Conservation (phyloP, 2,113 vertebrate genomes). For the Oreochromis tanganicae region DNA sequence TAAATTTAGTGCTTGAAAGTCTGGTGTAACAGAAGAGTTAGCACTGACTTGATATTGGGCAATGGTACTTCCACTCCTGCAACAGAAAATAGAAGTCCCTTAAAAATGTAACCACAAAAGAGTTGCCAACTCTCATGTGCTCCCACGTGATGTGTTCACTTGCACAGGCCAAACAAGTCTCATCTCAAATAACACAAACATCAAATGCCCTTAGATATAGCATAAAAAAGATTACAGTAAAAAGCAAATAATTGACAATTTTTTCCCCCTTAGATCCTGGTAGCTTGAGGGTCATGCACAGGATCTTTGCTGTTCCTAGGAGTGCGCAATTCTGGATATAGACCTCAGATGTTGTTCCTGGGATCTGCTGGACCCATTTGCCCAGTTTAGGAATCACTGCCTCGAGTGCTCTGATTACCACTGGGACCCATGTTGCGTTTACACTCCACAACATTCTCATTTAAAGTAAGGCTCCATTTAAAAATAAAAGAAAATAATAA, state of each 20-base stretch:
- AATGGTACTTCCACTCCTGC: conserved; percentile 40
- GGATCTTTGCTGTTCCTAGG: neutral
- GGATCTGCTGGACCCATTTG: neutral
- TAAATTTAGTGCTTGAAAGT: neutral
- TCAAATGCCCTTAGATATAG: no score
- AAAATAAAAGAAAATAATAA: neutral
- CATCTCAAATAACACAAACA: no score
- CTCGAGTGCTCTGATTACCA: neutral
- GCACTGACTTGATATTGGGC: neutral
- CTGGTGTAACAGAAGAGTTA: accelerated
- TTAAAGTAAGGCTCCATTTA: neutral
- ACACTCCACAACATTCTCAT: neutral
- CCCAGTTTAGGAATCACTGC: neutral
- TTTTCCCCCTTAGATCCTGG: neutral
- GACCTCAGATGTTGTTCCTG: neutral
- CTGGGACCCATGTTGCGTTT: neutral
- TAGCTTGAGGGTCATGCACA: neutral
- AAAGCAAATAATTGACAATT: no score
- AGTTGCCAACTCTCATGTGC: no score
- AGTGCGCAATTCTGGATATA: neutral
- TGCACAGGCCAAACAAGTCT: no score
- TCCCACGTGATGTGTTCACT: no score
- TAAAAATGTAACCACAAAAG: neutral
- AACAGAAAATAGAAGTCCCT: neutral
- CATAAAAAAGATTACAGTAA: no score